These are phyloP conservation scores for Sterna hirundo DNA, from an alignment of 2,113 vertebrate species.

Conservation along the genomic window DNA sequence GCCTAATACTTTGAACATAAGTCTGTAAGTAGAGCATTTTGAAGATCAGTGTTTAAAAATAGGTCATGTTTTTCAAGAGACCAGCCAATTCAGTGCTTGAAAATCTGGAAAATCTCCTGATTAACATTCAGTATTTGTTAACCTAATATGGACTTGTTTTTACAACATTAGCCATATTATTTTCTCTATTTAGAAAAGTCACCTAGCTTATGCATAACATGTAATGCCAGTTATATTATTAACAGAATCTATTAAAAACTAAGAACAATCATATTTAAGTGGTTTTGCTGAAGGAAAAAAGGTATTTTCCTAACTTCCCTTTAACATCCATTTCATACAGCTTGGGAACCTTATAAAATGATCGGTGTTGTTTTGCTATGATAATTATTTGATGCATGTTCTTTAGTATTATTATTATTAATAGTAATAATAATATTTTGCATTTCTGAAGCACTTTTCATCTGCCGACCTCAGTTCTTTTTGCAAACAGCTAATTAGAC, in stretches of 20 bases:
- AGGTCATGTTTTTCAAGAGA: constrained; percentile 69
- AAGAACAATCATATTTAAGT: not conserved
- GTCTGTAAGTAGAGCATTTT: constrained; percentile 63
- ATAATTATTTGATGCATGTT: not conserved
- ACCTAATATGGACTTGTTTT: not conserved
- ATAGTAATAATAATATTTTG: constrained; percentile 56
- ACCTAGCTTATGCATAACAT: not conserved
- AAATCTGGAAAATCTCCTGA: constrained; percentile 46
- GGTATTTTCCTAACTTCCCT: not conserved
- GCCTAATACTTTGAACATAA: constrained; percentile 63
- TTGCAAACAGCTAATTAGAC: constrained; percentile 62
- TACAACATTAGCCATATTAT: constrained; percentile 10
- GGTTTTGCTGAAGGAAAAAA: not conserved
- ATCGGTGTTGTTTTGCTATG: not conserved
- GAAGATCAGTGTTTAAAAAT: constrained; percentile 68
- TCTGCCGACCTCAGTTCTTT: constrained; percentile 33
- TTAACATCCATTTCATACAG: not conserved
- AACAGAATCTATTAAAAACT: not conserved
- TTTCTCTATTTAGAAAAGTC: not conserved
- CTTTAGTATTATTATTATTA: not conserved
- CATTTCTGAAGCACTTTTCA: constrained; percentile 62
- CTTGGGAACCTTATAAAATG: not conserved
- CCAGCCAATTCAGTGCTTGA: constrained; percentile 2
- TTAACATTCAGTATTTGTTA: constrained; percentile 38
- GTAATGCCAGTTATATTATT: not conserved